phyloP scores from a whole-genome alignment of 2,113 vertebrate genomes.

The Aegotheles bennettii region DNA sequence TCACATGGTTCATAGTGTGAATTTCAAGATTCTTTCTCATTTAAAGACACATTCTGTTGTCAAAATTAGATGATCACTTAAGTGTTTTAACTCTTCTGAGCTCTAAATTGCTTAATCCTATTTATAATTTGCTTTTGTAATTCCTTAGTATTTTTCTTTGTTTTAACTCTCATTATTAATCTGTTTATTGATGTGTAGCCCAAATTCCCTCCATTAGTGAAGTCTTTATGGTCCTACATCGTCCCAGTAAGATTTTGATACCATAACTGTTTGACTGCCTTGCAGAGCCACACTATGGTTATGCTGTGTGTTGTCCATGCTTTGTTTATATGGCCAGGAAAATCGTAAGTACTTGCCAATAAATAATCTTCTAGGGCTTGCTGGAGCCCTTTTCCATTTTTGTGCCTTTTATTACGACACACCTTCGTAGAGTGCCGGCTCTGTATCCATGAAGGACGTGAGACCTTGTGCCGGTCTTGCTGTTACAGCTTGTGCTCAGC shows the following conservation, averaged over 20 bases:
- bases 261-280: too few species aligned
- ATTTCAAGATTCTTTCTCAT: background rate
- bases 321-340: background rate
- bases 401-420: background rate
- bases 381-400: background rate
- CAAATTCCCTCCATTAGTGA: background rate
- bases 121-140: background rate
- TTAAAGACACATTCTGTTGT: background rate
- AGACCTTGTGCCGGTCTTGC: background rate
- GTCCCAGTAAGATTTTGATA: background rate
- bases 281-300: background rate
- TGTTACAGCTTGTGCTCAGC: background rate
- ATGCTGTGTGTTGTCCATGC: background rate
- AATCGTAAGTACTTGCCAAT: background rate
- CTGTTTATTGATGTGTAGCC: background rate
- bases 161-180: background rate
- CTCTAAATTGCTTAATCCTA: background rate
- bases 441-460: background rate
- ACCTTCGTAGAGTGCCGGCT: background rate
- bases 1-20: background rate
- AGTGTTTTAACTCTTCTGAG: background rate
- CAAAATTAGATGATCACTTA: background rate
- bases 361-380: background rate
- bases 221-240: background rate
- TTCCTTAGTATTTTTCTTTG: background rate